These are phyloP conservation scores for Drosophila anceps DNA, from an alignment of 2,888 invertebrate species.

Conservation along the genomic window DNA sequence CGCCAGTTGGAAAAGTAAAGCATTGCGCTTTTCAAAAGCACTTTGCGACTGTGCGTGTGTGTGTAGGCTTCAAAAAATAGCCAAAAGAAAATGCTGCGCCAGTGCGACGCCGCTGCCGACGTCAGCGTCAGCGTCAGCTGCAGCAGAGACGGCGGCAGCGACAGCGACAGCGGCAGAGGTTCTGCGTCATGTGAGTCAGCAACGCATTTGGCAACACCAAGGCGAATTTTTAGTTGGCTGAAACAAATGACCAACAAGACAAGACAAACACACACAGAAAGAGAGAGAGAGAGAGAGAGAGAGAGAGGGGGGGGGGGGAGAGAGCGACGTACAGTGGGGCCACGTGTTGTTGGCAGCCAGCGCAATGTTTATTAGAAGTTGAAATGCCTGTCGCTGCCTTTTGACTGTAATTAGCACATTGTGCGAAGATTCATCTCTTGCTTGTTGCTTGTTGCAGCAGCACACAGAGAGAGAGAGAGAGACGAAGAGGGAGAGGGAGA, in stretches of 20 bases:
- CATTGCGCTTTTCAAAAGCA: slow-evolving; percentile 70
- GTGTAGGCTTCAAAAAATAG: slow-evolving; percentile 50
- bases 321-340: slow-evolving; percentile 23
- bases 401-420: slow-evolving; percentile 78
- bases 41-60: slow-evolving; percentile 38
- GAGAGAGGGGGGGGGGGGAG: not conserved
- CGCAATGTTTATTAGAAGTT: slow-evolving; percentile 62
- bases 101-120: slow-evolving; percentile 61
- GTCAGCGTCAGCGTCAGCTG: slow-evolving; percentile 20
- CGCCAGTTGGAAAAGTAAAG: slow-evolving; percentile 9
- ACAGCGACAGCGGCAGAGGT: slow-evolving; percentile 33
- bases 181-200: slow-evolving; percentile 82
- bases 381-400: slow-evolving; percentile 68
- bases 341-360: slow-evolving; percentile 54
- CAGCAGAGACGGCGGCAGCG: slow-evolving; percentile 10
- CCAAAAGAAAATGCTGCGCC: slow-evolving; percentile 54
- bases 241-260: slow-evolving; percentile 56
- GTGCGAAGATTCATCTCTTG: slow-evolving; percentile 49
- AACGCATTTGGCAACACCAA: slow-evolving; percentile 74
- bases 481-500: not conserved
- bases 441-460: slow-evolving; percentile 31
- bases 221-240: slow-evolving; percentile 62
- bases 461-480: not conserved
- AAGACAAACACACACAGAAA: slow-evolving; percentile 31
- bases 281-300: not conserved